These are phyloP conservation scores for Leptinotarsa juncta DNA, from an alignment of 2,888 invertebrate species.

Conservation along the genomic window DNA sequence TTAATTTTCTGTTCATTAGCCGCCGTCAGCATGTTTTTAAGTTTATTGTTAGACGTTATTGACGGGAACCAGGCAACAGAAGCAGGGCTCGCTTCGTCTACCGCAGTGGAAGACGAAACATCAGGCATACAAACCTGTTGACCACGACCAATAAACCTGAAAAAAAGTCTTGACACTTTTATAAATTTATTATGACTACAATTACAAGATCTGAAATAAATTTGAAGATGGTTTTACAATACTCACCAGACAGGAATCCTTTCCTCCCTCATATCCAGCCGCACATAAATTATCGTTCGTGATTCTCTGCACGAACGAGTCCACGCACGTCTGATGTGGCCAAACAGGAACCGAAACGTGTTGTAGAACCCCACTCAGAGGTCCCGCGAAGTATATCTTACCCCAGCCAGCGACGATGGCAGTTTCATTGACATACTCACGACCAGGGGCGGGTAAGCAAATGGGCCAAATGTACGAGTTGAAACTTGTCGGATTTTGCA, in stretches of 20 bases:
- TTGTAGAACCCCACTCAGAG: slow-evolving; percentile 70
- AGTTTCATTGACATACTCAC: slow-evolving; percentile 71
- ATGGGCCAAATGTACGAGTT: slow-evolving; percentile 87
- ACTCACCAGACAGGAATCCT: slow-evolving; percentile 84
- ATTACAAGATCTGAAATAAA: too few species aligned
- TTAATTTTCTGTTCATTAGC: too few species aligned
- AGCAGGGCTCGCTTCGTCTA: too few species aligned
- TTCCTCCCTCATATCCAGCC: slow-evolving; percentile 79
- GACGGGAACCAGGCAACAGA: too few species aligned
- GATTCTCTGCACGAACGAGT: slow-evolving; percentile 74
- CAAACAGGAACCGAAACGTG: slow-evolving; percentile 85
- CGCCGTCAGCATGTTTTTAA: too few species aligned
- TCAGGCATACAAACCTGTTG: too few species aligned
- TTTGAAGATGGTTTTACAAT: too few species aligned
- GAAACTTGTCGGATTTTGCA: slow-evolving; percentile 76
- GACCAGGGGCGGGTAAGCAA: slow-evolving; percentile 79
- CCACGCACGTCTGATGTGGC: slow-evolving; percentile 74
- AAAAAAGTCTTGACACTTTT: not conserved
- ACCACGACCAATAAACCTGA: not conserved
- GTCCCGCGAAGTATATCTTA: slow-evolving; percentile 78
- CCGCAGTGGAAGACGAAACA: too few species aligned
- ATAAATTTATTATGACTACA: too few species aligned
- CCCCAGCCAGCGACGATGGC: slow-evolving; percentile 86
- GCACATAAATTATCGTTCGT: slow-evolving; percentile 81
- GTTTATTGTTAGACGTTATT: too few species aligned